Percentiles rank a stretch among this genome's conserved stretches.
These are phyloP conservation scores for Falcaria lacertinaria DNA, from an alignment of 2,888 invertebrate species.

Conservation along the genomic window DNA sequence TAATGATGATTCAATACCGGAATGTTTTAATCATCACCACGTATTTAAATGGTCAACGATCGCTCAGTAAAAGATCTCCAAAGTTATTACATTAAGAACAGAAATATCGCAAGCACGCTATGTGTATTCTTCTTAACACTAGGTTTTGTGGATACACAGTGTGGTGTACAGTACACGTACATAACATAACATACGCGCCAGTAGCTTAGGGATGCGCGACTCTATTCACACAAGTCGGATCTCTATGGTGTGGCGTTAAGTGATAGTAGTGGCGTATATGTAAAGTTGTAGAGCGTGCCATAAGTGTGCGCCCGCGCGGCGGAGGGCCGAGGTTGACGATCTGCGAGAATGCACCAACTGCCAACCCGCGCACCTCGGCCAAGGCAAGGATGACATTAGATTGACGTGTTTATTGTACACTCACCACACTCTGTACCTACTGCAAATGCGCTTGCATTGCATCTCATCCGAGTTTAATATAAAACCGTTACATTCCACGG, in stretches of 20 bases:
- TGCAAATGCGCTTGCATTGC: conserved; percentile 26
- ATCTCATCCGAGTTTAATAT: conserved; percentile 20
- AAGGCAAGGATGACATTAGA: conserved; percentile 46
- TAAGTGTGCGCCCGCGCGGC: conserved; percentile 28
- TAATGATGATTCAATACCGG: conserved; percentile 50
- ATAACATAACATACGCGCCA: conserved; percentile 11
- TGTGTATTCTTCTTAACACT: conserved; percentile 22
- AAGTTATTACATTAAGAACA: conserved; percentile 14
- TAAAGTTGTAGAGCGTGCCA: background rate
- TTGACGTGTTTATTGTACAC: conserved; percentile 60
- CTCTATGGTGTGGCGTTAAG: conserved; percentile 43
- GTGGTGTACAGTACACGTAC: conserved; percentile 12
- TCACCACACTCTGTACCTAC: conserved; percentile 6
- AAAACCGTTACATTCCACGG: conserved; percentile 6
- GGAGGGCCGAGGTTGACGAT: conserved; percentile 67
- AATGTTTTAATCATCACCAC: conserved; percentile 10
- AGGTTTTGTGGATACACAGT: conserved; percentile 7
- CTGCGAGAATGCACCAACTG: conserved; percentile 65
- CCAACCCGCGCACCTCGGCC: conserved; percentile 50
- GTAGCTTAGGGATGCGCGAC: conserved; percentile 16
- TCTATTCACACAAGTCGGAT: conserved; percentile 23
- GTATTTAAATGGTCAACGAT: conserved; percentile 1
- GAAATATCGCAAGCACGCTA: conserved; percentile 19
- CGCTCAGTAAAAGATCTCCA: background rate
- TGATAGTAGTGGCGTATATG: conserved; percentile 13